Evolutionary conservation across 2,113 vertebrate species (phyloP).

Genomic region (Marmota flaviventris): DNA sequence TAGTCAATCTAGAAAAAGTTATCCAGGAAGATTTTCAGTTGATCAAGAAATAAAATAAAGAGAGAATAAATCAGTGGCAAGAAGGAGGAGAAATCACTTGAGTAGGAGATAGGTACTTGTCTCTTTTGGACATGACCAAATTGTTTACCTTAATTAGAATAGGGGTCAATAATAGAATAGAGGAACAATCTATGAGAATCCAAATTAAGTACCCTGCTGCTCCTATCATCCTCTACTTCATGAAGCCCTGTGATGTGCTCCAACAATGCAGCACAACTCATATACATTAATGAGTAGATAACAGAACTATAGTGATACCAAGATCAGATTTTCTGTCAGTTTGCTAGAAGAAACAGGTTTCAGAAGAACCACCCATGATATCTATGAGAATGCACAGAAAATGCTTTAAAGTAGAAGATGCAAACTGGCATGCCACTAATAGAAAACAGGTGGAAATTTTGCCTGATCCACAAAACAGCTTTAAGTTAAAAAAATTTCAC

Average conservation of each 20-base stretch:
- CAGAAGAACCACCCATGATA: neutral
- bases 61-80: neutral
- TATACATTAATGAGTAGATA: neutral
- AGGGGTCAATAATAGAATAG: neutral
- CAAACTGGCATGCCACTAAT: neutral
- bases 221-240: neutral
- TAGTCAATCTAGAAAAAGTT: slow-evolving; percentile 32
- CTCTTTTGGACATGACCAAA: neutral
- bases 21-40: neutral
- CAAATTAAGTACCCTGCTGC: neutral
- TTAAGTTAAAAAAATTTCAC: neutral
- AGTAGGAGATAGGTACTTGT: neutral
- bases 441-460: neutral
- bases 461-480: slow-evolving; percentile 6
- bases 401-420: neutral
- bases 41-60: neutral
- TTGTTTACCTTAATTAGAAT: neutral
- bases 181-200: neutral
- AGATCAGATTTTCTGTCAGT: neutral
- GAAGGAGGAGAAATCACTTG: neutral
- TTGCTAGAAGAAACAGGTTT: neutral
- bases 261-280: neutral
- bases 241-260: neutral
- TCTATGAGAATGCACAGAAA: neutral
- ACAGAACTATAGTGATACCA: neutral